Evolutionary conservation across 2,888 invertebrate genomes (phyloP), one percentile per base, ranked within the genome.

Genomic region (Augochlorella aurata): DNA sequence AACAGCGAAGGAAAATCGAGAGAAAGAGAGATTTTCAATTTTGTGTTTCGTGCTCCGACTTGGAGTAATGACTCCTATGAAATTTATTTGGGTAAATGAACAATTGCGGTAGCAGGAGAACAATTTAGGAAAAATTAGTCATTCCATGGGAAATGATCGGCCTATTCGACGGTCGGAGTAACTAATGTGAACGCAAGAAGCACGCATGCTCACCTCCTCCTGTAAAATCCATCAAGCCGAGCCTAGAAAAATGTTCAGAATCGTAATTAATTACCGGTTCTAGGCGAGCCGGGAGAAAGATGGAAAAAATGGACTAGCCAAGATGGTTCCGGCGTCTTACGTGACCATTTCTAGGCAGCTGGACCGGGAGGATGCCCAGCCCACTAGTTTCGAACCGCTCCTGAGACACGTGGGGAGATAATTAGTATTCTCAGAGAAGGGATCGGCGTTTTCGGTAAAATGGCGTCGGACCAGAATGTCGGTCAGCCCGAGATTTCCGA

Each of bases 251-350:
- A 69, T 81, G 45, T 54, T 63, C 50, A 58, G 79, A 79, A 84
- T 73, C 69, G 74, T 82, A 84, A 89, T 87, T 89, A 88, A 86
- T 87, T 80, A 84, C 50, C 21, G 71, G 71, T 74, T 68, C 74
- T 70, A 83, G 83, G 74, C 52, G 44, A 68, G 45, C 54, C n/a
- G 12, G 16, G 29, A 24, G 58, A 74, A 52, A 68, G 24, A 38
- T n/a, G 12, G 69, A 80, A 79, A 72, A 83, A 77, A 77, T 72
- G 80, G 44, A 52, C 79, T 58, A 71, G 71, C 50, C 79, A 85
- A 84, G 81, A 86, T 85, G 86, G 86, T 84, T 77, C 77, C 76
- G 21, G n/a, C 52, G 78, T 78, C 67, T 83, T 85, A 77, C 85
- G 81, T 84, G 84, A 82, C 84, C 84, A 85, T 82, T 82, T 79